phyloP scores from a whole-genome alignment of 23 tunicate genomes.

The Styela clava region DNA sequence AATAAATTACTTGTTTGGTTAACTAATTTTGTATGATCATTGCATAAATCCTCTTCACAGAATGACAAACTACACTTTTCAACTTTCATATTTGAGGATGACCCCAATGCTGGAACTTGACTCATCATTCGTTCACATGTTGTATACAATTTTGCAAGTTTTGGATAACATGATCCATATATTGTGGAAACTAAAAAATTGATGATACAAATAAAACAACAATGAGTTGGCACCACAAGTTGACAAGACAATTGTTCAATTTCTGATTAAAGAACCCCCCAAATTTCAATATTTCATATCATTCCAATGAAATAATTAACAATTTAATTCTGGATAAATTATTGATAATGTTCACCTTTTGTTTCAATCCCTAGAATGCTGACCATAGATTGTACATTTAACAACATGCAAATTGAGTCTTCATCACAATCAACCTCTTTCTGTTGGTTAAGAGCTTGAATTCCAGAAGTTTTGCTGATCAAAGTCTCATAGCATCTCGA shows the following conservation, averaged over 20 bases:
- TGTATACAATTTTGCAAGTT: neutral
- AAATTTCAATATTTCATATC: too few relatives aligned
- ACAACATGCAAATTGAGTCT: neutral
- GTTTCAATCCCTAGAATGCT: neutral
- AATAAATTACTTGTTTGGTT: too few relatives aligned
- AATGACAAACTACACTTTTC: conserved; percentile 3
- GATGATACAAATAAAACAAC: too few relatives aligned
- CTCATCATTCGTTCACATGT: conserved; percentile 4
- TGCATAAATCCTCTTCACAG: conserved; percentile 6
- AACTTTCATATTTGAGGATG: neutral
- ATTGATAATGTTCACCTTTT: neutral
- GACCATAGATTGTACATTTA: neutral
- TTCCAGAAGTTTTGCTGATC: neutral
- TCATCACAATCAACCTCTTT: neutral
- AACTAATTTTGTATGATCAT: too few relatives aligned
- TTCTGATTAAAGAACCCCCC: too few relatives aligned
- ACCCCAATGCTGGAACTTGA: neutral
- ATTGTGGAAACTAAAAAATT: neutral
- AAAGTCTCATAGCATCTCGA: neutral
- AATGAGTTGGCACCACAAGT: too few relatives aligned
- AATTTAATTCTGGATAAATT: too few relatives aligned
- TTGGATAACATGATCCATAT: neutral
- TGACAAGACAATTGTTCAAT: too few relatives aligned
- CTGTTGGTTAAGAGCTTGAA: neutral
- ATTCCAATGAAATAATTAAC: too few relatives aligned